Percentiles rank a stretch among this genome's conserved stretches.
phyloP scores from a whole-genome alignment of 2,888 invertebrate genomes.

The Ormyrus rosae region DNA sequence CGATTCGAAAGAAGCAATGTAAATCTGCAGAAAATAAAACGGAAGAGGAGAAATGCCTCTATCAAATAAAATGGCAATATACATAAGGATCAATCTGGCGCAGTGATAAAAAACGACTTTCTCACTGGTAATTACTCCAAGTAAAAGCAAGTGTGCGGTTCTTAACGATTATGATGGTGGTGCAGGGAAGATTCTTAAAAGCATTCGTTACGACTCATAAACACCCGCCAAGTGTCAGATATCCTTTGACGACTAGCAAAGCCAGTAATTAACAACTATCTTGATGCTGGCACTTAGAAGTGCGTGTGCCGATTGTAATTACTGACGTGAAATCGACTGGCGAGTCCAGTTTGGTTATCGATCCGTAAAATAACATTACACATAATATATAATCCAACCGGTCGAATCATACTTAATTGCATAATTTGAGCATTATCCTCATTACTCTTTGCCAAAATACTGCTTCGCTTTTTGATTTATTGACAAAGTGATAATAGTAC shows the following conservation, averaged over 20 bases:
- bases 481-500: slow-evolving; percentile 46
- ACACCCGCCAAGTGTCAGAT: slow-evolving; percentile 56
- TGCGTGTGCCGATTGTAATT: slow-evolving; percentile 47
- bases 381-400: slow-evolving; percentile 41
- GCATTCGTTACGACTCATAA: slow-evolving; percentile 53
- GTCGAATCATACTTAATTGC: slow-evolving; percentile 38
- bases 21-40: slow-evolving; percentile 31
- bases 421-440: slow-evolving; percentile 47
- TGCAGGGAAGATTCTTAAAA: slow-evolving; percentile 46
- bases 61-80: slow-evolving; percentile 42
- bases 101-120: slow-evolving; percentile 49
- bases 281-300: slow-evolving; percentile 47
- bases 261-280: slow-evolving; percentile 52
- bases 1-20: slow-evolving; percentile 49
- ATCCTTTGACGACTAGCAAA: slow-evolving; percentile 54
- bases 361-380: slow-evolving; percentile 52
- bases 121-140: slow-evolving; percentile 50
- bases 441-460: slow-evolving; percentile 5
- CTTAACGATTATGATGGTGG: slow-evolving; percentile 59
- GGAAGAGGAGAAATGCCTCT: slow-evolving; percentile 25
- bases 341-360: slow-evolving; percentile 48
- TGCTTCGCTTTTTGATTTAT: slow-evolving; percentile 25
- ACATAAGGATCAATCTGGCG: slow-evolving; percentile 41
- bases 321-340: slow-evolving; percentile 32
- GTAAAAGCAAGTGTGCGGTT: slow-evolving; percentile 59